A percentile compares a stretch with the other conserved stretches of the same genome.
These are phyloP conservation scores for Darevskia nairensis DNA, from an alignment of 2,797 vertebrate genomes.

Conservation along the genomic window DNA sequence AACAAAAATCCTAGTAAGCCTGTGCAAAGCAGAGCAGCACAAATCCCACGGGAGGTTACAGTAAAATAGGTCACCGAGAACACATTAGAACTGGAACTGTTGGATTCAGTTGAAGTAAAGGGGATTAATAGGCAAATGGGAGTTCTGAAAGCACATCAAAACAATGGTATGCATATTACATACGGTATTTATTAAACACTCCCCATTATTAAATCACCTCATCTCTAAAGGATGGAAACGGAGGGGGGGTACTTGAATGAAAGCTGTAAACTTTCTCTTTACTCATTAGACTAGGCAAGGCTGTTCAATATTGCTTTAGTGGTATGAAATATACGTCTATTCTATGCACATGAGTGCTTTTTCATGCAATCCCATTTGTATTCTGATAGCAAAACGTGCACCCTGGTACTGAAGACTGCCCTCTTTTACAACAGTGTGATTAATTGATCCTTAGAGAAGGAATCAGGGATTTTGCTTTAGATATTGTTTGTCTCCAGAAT, in stretches of 20 bases:
- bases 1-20: background rate
- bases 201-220: background rate
- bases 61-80: conserved; percentile 18
- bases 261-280: background rate
- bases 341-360: background rate
- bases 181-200: background rate
- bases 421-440: background rate
- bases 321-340: background rate
- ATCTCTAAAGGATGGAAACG: background rate
- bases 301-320: background rate
- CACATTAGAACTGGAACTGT: background rate
- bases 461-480: background rate
- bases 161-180: background rate
- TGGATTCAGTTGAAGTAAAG: background rate
- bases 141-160: conserved; percentile 8
- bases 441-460: background rate
- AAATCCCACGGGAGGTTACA: conserved; percentile 5
- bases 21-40: background rate
- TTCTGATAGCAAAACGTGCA: background rate
- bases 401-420: background rate
- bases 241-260: background rate
- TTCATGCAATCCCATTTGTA: background rate
- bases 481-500: background rate
- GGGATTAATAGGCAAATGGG: background rate
- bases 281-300: background rate